Conservation (phyloP, 2,888 invertebrate species). For the Andrena haemorrhoa region DNA sequence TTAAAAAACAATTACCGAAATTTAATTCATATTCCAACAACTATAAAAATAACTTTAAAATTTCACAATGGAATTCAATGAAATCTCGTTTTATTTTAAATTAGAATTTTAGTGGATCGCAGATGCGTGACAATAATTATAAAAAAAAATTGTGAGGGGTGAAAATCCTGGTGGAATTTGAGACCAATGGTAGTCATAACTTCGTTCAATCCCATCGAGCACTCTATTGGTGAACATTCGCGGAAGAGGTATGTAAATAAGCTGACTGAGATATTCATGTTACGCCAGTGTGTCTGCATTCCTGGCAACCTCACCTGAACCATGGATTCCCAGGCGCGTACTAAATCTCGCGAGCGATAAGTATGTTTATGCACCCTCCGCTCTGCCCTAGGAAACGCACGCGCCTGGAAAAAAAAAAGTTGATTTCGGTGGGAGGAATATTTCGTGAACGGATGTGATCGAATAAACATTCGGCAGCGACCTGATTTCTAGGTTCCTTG, state of each 20-base stretch:
- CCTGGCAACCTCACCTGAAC: conserved; percentile 11
- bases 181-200: not conserved
- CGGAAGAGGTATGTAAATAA: conserved; percentile 73
- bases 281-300: conserved; percentile 33
- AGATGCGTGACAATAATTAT: not conserved
- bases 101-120: not conserved
- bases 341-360: conserved; percentile 68
- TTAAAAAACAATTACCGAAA: too few relatives aligned
- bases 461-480: not conserved
- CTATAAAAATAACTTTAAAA: not conserved
- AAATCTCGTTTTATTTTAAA: not conserved
- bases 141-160: not conserved
- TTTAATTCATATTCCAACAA: too few relatives aligned
- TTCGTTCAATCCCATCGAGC: conserved; percentile 59
- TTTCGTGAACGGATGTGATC: not conserved
- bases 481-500: not conserved
- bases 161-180: not conserved
- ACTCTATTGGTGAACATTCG: conserved; percentile 70
- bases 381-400: not conserved
- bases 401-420: not conserved
- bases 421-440: conserved; percentile 14
- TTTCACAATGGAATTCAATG: not conserved
- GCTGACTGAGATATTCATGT: conserved; percentile 72
- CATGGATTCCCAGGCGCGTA: conserved; percentile 45
- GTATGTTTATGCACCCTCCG: conserved; percentile 65